Evolutionary conservation across 2,888 invertebrate species (phyloP).

Genomic region (Orchesellides sinensis): DNA sequence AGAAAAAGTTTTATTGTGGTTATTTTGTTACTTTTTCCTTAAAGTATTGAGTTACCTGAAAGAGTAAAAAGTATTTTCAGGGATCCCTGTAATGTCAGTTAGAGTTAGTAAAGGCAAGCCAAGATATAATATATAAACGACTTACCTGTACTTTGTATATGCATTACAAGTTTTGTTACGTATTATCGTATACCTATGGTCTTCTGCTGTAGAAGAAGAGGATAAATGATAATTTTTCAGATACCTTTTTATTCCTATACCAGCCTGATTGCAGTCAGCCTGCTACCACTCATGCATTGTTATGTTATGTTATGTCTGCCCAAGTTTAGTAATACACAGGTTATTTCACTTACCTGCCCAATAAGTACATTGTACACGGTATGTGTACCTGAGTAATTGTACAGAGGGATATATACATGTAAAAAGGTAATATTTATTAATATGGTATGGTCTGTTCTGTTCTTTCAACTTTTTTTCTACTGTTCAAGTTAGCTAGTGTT

Average conservation of each 20-base stretch:
- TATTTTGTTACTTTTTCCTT: not conserved
- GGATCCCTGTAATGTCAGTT: constrained; percentile 25
- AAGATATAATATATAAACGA: not conserved
- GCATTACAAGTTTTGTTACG: too few species aligned
- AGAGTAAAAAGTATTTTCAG: constrained; percentile 24
- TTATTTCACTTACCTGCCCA: not conserved
- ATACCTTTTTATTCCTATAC: constrained; percentile 34
- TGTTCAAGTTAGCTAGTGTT: too few species aligned
- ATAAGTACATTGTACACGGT: not conserved
- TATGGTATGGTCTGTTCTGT: not conserved
- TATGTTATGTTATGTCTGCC: not conserved
- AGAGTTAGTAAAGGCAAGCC: not conserved
- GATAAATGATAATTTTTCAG: constrained; percentile 53
- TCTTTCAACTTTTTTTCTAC: too few species aligned
- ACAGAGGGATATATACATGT: not conserved
- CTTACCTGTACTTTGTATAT: not conserved
- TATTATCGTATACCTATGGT: too few species aligned
- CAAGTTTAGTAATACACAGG: too few species aligned
- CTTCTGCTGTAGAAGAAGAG: constrained; percentile 46
- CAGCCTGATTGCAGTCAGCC: not conserved
- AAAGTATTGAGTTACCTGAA: constrained; percentile 36
- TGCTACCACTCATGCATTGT: constrained; percentile 4
- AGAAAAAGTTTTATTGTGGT: constrained; percentile 3
- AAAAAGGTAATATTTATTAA: not conserved
- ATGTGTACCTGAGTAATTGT: not conserved